Evolutionary conservation across 1,140 invertebrate genomes (phyloP).

Genomic region (Cataglyphis hispanica): DNA sequence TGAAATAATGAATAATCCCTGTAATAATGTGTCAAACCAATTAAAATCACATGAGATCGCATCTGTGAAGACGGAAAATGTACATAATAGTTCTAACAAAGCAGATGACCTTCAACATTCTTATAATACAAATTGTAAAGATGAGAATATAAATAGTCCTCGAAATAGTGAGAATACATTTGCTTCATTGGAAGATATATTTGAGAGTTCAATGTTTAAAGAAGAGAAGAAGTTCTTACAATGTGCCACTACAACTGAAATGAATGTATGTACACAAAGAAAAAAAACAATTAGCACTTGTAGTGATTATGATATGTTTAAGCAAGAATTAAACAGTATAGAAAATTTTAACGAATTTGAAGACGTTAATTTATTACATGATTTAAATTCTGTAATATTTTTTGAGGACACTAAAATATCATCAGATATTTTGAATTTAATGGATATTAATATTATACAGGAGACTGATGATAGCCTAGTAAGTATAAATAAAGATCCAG

Average conservation of each 20-base stretch:
- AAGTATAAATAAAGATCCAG: constrained; percentile 42
- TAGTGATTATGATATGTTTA: constrained; percentile 5
- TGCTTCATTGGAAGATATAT: not conserved
- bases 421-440: constrained; percentile 47
- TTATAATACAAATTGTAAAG: not conserved
- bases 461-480: not conserved
- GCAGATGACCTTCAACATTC: not conserved
- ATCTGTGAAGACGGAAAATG: too few species aligned
- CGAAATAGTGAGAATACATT: not conserved
- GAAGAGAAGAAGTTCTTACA: not conserved
- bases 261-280: not conserved
- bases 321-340: constrained; percentile 42
- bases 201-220: not conserved
- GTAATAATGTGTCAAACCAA: too few species aligned
- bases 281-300: not conserved
- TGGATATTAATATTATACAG: not conserved
- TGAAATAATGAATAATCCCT: too few species aligned
- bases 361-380: constrained; percentile 69
- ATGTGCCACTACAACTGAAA: not conserved
- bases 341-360: constrained; percentile 57
- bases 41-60: too few species aligned
- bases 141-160: not conserved
- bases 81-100: not conserved
- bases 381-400: constrained; percentile 61
- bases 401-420: constrained; percentile 42